Conservation (phyloP, 2,888 invertebrate genomes). For the Onchidella celtica region DNA sequence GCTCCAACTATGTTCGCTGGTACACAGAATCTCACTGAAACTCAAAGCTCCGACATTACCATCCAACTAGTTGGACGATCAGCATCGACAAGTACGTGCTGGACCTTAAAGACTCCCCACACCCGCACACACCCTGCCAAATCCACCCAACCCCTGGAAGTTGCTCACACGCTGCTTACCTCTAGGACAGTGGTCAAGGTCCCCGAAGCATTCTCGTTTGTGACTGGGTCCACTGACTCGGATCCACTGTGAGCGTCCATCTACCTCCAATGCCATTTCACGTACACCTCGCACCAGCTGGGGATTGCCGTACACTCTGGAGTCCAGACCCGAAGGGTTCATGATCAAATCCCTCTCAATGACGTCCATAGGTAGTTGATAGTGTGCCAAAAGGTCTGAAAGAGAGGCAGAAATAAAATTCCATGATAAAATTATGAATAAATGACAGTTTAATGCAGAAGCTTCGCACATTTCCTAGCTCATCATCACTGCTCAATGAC, state of each 20-base stretch:
- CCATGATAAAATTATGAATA: background rate
- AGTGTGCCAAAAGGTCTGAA: conserved; percentile 67
- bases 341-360: conserved; percentile 60
- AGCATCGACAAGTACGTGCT: no score
- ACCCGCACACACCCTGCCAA: no score
- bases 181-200: conserved; percentile 71
- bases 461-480: no score
- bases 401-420: conserved; percentile 16
- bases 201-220: conserved; percentile 76
- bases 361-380: conserved; percentile 76
- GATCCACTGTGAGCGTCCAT: conserved; percentile 64
- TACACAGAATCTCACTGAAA: no score
- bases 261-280: conserved; percentile 70
- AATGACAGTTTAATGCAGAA: no score
- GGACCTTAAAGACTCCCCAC: no score
- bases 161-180: no score
- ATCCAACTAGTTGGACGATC: no score
- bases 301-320: conserved; percentile 65
- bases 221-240: conserved; percentile 75
- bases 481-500: no score
- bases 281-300: conserved; percentile 65
- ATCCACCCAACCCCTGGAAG: no score
- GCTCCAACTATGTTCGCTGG: no score
- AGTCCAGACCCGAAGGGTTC: conserved; percentile 78
- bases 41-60: no score